These are phyloP conservation scores for Noctua janthe DNA, from an alignment of 2,888 invertebrate genomes.

Conservation along the genomic window DNA sequence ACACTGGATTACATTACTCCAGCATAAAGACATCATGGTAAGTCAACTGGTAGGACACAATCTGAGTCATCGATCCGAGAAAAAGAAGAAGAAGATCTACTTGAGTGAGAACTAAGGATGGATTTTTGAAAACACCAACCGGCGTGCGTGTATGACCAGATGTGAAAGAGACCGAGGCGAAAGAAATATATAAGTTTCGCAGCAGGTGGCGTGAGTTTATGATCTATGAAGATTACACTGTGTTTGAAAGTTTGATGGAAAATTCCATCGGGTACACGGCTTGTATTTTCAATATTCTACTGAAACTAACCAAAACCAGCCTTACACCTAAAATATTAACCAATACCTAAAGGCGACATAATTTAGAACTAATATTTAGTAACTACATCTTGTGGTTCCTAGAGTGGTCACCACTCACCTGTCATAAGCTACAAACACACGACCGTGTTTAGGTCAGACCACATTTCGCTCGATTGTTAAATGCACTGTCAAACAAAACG, in stretches of 20 bases:
- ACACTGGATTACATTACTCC: too few species aligned
- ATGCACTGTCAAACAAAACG: constrained; percentile 43
- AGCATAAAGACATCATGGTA: background rate
- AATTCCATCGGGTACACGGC: background rate
- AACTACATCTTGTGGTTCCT: constrained; percentile 1
- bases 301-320: background rate
- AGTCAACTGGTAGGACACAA: too few species aligned
- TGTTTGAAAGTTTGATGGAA: background rate
- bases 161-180: too few species aligned
- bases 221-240: too few species aligned
- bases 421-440: constrained; percentile 25
- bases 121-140: background rate
- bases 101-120: background rate
- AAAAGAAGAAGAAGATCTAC: background rate
- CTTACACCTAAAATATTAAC: background rate
- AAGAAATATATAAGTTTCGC: too few species aligned
- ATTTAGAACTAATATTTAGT: background rate
- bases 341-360: background rate
- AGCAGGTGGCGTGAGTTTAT: too few species aligned
- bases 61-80: background rate
- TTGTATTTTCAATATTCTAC: background rate
- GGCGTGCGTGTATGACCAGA: too few species aligned
- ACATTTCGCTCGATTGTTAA: constrained; percentile 21
- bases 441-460: background rate
- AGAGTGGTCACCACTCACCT: background rate